Conservation (phyloP, 2,113 vertebrate genomes). For the Cochlearius cochlearius region DNA sequence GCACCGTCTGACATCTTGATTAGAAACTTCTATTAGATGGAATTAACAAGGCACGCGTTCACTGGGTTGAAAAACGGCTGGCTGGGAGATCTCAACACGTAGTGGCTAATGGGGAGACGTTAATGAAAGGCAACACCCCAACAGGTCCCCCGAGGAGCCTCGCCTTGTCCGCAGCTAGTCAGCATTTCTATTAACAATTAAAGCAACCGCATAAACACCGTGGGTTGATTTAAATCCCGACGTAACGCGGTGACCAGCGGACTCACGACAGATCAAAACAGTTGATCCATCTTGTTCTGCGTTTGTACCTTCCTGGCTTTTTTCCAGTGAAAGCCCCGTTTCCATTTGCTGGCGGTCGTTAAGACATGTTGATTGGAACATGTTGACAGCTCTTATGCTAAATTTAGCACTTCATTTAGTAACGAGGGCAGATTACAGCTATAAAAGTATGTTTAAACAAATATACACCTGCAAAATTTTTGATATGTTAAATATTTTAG, state of each 20-base stretch:
- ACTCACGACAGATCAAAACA: not conserved
- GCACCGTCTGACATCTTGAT: not conserved
- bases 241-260: not conserved
- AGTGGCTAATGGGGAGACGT: not conserved
- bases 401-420: conserved; percentile 34
- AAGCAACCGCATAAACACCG: not conserved
- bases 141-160: rapidly evolving
- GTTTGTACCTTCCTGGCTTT: not conserved
- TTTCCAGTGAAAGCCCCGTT: not conserved
- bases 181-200: not conserved
- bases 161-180: not conserved
- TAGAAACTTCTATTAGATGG: conserved; percentile 29
- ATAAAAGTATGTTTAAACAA: conserved; percentile 18
- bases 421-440: conserved; percentile 5
- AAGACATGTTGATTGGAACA: conserved; percentile 15
- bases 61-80: not conserved
- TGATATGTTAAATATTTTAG: not conserved
- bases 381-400: not conserved
- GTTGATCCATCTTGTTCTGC: not conserved
- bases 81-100: not conserved
- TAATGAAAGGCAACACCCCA: not conserved
- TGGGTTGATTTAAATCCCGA: not conserved
- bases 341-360: conserved; percentile 22
- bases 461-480: not conserved
- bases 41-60: not conserved